A percentile compares a stretch with the other conserved stretches of the same genome.
These are phyloP conservation scores for Vidua macroura DNA, from an alignment of 2,113 vertebrate species.

Conservation along the genomic window DNA sequence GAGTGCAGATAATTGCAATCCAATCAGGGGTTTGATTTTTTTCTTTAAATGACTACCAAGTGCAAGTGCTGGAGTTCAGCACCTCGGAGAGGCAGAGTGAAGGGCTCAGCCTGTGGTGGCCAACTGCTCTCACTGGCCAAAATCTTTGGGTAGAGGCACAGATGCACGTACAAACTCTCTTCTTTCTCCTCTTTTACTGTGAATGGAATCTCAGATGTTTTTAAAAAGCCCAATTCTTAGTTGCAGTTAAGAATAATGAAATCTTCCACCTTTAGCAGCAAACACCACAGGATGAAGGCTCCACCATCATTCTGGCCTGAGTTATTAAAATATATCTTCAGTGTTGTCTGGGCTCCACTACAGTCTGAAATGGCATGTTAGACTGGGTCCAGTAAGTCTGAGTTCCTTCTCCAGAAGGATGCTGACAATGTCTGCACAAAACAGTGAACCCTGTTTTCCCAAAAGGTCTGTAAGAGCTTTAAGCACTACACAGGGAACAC, in stretches of 20 bases:
- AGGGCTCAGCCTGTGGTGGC: background rate
- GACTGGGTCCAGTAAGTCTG: background rate
- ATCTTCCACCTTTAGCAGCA: background rate
- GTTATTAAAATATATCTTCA: background rate
- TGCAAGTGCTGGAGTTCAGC: background rate
- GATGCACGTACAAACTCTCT: background rate
- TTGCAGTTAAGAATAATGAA: background rate
- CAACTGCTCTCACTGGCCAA: background rate
- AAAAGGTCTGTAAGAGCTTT: background rate
- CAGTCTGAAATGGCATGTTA: background rate
- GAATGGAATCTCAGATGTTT: background rate
- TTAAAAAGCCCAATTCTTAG: background rate
- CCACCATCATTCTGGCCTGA: background rate
- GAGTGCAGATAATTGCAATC: conserved; percentile 11
- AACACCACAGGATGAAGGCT: background rate
- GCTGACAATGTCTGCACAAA: background rate
- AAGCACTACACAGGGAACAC: background rate
- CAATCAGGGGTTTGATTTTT: background rate
- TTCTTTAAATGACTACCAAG: background rate
- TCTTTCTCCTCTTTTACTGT: background rate
- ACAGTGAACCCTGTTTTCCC: background rate
- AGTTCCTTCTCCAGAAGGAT: background rate
- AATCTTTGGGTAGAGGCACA: background rate
- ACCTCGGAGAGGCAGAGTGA: background rate
- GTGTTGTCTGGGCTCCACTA: background rate